phyloP scores from a whole-genome alignment of 2,888 invertebrate species.

The Baronia brevicornis region DNA sequence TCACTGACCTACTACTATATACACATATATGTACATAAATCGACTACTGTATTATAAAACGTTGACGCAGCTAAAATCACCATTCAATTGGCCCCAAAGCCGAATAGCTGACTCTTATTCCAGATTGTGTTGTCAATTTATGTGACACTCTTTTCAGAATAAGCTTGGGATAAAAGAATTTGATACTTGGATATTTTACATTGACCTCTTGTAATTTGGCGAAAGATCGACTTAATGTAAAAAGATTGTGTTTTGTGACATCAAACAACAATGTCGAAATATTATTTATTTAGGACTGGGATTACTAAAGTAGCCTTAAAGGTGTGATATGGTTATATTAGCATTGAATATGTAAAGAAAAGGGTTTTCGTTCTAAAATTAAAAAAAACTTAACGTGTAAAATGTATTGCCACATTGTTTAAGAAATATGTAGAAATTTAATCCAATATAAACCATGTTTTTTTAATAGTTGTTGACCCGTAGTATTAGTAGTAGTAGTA shows the following conservation, averaged over 20 bases:
- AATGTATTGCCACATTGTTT: too few species aligned
- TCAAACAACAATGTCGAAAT: constrained; percentile 12
- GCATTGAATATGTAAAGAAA: constrained; percentile 11
- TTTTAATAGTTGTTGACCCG: too few species aligned
- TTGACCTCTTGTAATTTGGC: constrained; percentile 3
- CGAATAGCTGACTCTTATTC: constrained; percentile 26
- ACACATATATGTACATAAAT: too few species aligned
- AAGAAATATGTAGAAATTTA: too few species aligned
- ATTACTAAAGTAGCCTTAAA: constrained; percentile 9
- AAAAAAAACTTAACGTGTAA: too few species aligned
- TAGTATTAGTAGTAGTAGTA: too few species aligned
- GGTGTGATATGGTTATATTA: constrained; percentile 10
- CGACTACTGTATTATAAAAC: neutral
- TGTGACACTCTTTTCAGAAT: constrained; percentile 21
- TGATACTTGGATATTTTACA: constrained; percentile 13
- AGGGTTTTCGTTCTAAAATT: constrained; percentile 7
- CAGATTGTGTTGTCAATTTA: constrained; percentile 33
- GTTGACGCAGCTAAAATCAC: constrained; percentile 19
- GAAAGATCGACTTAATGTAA: constrained; percentile 8
- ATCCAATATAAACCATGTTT: too few species aligned
- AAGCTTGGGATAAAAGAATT: constrained; percentile 18
- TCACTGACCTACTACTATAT: too few species aligned
- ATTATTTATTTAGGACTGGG: constrained; percentile 14
- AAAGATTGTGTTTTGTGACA: constrained; percentile 16
- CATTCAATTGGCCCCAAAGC: constrained; percentile 37